Conservation (phyloP, 2,888 invertebrate species). For the Aquatica leii region DNA sequence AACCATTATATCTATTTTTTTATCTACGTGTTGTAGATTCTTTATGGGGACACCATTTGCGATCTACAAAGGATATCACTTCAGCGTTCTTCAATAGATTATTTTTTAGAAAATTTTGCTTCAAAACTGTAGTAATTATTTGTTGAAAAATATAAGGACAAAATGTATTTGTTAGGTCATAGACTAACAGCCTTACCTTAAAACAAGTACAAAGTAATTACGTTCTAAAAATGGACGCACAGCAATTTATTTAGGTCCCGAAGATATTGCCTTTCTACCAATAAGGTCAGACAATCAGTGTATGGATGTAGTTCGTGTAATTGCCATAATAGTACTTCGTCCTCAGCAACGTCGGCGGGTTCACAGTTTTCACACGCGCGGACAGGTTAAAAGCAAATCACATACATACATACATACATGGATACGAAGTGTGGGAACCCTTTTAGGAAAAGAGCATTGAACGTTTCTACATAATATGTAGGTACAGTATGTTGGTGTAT, state of each 20-base stretch:
- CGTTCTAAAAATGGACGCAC: neutral
- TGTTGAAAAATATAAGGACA: no score
- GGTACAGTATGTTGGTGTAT: no score
- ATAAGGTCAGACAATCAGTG: conserved; percentile 10
- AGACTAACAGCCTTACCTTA: neutral
- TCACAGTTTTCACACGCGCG: conserved; percentile 37
- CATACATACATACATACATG: conserved; percentile 9
- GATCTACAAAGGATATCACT: no score
- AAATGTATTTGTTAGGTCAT: no score
- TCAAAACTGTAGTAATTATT: no score
- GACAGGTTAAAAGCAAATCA: conserved; percentile 30
- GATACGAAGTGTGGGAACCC: conserved; percentile 38
- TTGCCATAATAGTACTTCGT: conserved; percentile 24
- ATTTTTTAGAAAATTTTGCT: no score
- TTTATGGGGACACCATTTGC: no score
- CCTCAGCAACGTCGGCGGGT: conserved; percentile 13
- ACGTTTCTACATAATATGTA: conserved; percentile 32
- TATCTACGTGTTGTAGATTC: no score
- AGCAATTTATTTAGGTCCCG: neutral
- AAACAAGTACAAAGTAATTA: neutral
- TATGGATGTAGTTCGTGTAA: conserved; percentile 18
- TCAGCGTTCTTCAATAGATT: no score
- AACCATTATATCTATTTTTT: no score
- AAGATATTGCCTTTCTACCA: neutral
- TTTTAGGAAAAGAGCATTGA: conserved; percentile 46